Evolutionary conservation across 37 sponge, comb jelly and placozoan species (phyloP).

Genomic region (Aphrocallistes beatrix): DNA sequence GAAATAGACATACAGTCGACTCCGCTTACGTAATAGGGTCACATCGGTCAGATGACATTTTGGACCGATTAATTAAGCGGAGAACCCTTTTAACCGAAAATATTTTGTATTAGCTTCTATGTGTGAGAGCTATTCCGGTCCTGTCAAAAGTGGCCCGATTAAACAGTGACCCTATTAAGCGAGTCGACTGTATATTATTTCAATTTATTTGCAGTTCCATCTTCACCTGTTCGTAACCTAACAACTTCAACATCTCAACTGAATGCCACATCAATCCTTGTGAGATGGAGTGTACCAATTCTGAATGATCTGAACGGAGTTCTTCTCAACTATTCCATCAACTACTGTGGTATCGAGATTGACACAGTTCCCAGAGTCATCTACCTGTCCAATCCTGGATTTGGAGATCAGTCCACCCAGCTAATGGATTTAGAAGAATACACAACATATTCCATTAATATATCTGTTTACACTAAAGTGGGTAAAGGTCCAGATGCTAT

Average conservation of each 20-base stretch:
- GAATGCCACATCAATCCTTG: neutral
- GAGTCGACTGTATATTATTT: too few relatives aligned
- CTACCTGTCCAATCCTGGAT: neutral
- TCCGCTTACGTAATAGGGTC: too few relatives aligned
- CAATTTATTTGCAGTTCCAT: too few relatives aligned
- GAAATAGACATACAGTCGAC: too few relatives aligned
- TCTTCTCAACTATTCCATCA: neutral
- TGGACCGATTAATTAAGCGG: too few relatives aligned
- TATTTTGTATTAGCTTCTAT: too few relatives aligned
- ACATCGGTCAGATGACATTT: too few relatives aligned
- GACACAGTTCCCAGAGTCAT: slow-evolving; percentile 19
- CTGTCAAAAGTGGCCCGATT: too few relatives aligned
- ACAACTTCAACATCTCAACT: neutral
- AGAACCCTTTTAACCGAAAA: too few relatives aligned
- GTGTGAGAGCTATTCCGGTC: too few relatives aligned
- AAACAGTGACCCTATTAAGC: too few relatives aligned
- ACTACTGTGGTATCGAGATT: slow-evolving; percentile 14
- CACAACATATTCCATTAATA: neutral
- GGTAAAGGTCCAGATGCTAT: slow-evolving; percentile 7
- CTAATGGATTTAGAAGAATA: neutral
- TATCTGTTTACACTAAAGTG: neutral
- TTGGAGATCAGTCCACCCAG: neutral
- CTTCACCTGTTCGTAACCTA: slow-evolving; percentile 1
- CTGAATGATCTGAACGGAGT: slow-evolving; percentile 10
- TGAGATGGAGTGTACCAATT: neutral